Conservation (phyloP, 2,888 invertebrate genomes). For the Luperina testacea region DNA sequence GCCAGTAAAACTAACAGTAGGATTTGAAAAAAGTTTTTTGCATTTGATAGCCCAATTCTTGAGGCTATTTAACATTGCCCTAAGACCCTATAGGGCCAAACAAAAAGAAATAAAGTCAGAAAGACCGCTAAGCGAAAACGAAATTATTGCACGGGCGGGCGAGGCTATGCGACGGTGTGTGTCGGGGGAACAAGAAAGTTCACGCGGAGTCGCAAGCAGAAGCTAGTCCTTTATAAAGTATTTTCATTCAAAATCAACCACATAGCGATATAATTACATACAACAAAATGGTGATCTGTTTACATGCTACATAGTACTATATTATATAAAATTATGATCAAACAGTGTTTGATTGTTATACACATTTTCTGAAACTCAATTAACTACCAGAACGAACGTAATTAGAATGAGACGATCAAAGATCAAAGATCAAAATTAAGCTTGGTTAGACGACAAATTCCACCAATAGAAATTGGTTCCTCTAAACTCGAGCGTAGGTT, state of each 20-base stretch:
- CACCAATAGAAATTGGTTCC: conserved; percentile 45
- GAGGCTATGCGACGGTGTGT: neutral
- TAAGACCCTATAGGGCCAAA: neutral
- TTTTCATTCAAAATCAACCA: neutral
- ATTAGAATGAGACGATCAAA: conserved; percentile 45
- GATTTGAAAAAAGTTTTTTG: too few relatives aligned
- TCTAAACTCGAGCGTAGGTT: conserved; percentile 41
- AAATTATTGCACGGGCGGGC: neutral
- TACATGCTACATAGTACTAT: neutral
- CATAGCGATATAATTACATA: neutral
- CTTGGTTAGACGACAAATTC: conserved; percentile 48
- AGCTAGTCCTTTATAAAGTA: neutral
- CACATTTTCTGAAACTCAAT: conserved; percentile 37
- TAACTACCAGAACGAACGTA: conserved; percentile 25
- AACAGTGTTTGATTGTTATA: neutral
- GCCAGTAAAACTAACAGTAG: too few relatives aligned
- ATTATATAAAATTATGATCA: neutral
- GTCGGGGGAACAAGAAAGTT: neutral
- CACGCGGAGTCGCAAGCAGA: neutral
- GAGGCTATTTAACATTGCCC: neutral
- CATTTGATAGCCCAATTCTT: neutral
- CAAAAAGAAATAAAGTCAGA: too few relatives aligned
- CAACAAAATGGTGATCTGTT: neutral
- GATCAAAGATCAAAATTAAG: conserved; percentile 47
- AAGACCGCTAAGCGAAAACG: neutral